Evolutionary conservation across 2,113 vertebrate species (phyloP), one percentile per base, ranked within the genome.

Genomic region (Neodon shergylaensis): DNA sequence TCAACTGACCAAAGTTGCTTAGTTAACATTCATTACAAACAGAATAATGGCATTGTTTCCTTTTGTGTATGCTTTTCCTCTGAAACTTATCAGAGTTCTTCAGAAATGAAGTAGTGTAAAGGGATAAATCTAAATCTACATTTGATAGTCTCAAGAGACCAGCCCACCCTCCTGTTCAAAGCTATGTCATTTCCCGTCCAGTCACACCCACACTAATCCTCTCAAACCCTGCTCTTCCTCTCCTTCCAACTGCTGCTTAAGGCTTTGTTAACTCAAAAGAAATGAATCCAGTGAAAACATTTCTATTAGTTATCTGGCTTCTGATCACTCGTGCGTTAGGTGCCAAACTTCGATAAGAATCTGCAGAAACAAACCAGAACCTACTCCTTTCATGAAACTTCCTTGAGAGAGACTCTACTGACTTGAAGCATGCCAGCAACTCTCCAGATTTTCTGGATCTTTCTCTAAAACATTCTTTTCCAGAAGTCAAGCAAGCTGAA

Each of bases 301-400:
- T 82, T 91, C 47, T 70, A 33, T 82, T 66, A 81, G 63, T 39
- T 96, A 68, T 95, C 77, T 95, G 52, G 16, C 81, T 90, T 96
- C 70, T 63, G 84, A 95, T 91, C 88, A 78, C 28, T 92, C 54
- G 54, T 4, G 0, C 31, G 84, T 16, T 61, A 92, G 22, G 39
- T 95, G 83, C 78, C 89, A 93, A 94, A 70, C 78, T 88, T 86
- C 90, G 88, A 92, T 91, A 97, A 91, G 19, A 10, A 92, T 96
- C 92, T 92, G 49, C 73, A 92, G 89, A 94, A 92, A 89, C 39
- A 83, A 91, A 70, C 42, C 68, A 94, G 72, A 76, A 44, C 39
- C 36, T 66, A 42, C 93, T 96, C 66, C 89, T 91, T 63, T 93
- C 52, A 72, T 28, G 13, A 87, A 95, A 89, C 52, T 96, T 83